phyloP scores from a whole-genome alignment of 2,113 vertebrate genomes.

The Ranitomeya variabilis region DNA sequence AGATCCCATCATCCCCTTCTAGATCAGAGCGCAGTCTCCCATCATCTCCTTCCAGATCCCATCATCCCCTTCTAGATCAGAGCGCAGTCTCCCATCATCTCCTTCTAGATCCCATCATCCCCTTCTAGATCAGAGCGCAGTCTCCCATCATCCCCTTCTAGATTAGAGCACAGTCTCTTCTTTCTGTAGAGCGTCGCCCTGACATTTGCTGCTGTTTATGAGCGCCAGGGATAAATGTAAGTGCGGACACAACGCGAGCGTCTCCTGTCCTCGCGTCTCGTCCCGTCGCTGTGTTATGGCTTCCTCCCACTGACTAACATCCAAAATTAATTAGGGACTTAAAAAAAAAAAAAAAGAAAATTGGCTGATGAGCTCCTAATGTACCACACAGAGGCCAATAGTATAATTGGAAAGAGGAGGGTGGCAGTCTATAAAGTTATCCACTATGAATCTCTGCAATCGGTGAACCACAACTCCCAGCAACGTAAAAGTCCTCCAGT shows the following conservation, averaged over 20 bases:
- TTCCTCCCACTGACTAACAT: not conserved
- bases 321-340: slow-evolving; percentile 10
- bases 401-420: not conserved
- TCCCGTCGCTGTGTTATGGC: not conserved
- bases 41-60: too few relatives aligned
- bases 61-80: too few relatives aligned
- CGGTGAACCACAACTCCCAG: not conserved
- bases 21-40: too few relatives aligned
- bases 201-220: not conserved
- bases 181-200: not conserved
- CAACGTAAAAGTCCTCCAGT: too few relatives aligned
- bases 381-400: not conserved
- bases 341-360: slow-evolving; percentile 1
- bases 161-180: too few relatives aligned
- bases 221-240: not conserved
- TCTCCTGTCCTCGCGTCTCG: not conserved
- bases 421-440: not conserved
- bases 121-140: too few relatives aligned
- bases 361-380: not conserved
- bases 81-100: too few relatives aligned
- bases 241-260: not conserved
- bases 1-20: too few relatives aligned
- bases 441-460: not conserved
- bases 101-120: too few relatives aligned
- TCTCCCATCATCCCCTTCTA: too few relatives aligned